A percentile compares a stretch with the other conserved stretches of the same genome.
These are phyloP conservation scores for Triops cancriformis DNA, from an alignment of 1,140 invertebrate genomes.

Conservation along the genomic window DNA sequence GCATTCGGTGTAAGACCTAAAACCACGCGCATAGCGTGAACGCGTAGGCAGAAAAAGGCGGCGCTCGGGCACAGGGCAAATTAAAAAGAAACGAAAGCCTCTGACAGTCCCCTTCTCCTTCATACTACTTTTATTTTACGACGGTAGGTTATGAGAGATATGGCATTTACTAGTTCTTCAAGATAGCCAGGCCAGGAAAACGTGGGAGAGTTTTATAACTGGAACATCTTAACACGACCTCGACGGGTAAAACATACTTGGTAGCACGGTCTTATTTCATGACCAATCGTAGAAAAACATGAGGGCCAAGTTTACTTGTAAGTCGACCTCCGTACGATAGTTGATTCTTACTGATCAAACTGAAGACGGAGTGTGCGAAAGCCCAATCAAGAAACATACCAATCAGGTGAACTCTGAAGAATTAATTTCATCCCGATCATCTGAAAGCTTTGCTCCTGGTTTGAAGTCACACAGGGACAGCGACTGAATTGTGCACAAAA, in stretches of 20 bases:
- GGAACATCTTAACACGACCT: neutral
- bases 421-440: too few relatives aligned
- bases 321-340: neutral
- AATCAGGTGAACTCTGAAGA: too few relatives aligned
- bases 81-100: neutral
- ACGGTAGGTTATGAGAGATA: neutral
- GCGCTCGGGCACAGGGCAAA: neutral
- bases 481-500: neutral
- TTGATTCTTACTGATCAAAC: neutral
- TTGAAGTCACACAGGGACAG: neutral
- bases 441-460: too few relatives aligned
- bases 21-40: neutral
- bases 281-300: neutral
- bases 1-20: neutral
- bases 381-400: too few relatives aligned
- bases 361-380: too few relatives aligned
- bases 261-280: neutral
- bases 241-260: neutral
- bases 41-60: neutral
- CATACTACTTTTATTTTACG: constrained; percentile 3
- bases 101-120: neutral
- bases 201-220: neutral
- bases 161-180: neutral
- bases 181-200: neutral
- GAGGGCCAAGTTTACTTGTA: neutral